Percentiles rank a stretch among this genome's conserved stretches.
phyloP scores from a whole-genome alignment of 2,113 vertebrate species.

The Corythornis cristatus region DNA sequence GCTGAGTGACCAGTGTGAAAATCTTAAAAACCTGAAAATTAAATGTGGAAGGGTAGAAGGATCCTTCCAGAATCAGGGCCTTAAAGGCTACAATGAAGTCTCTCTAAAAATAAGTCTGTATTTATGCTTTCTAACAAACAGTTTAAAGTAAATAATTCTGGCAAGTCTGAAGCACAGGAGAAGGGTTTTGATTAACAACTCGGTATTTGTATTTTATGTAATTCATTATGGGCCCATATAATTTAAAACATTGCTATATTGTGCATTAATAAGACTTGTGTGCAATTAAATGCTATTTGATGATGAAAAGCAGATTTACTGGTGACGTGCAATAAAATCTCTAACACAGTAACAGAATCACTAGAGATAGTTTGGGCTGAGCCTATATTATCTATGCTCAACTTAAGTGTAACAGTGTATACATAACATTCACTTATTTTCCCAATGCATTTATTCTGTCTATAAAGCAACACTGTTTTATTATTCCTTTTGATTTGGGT shows the following conservation, averaged over 20 bases:
- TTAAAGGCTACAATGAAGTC: background rate
- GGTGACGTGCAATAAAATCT: background rate
- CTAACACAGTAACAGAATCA: background rate
- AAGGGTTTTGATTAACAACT: background rate
- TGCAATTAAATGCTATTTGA: background rate
- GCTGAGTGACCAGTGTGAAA: background rate
- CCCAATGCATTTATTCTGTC: background rate
- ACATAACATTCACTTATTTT: background rate
- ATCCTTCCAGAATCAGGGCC: background rate
- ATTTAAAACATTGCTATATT: background rate
- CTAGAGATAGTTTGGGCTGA: background rate
- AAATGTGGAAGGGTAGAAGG: background rate
- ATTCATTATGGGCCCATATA: background rate
- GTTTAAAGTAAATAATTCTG: background rate
- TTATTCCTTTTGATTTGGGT: slow-evolving; percentile 7
- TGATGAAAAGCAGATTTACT: slow-evolving; percentile 23
- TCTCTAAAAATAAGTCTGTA: background rate
- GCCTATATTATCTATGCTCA: background rate
- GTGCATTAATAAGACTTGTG: background rate
- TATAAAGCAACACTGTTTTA: background rate
- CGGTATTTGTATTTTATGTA: background rate
- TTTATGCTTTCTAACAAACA: background rate
- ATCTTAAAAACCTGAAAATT: background rate
- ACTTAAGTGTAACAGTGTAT: background rate
- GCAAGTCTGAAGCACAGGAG: background rate